phyloP scores from a whole-genome alignment of 2,797 vertebrate genomes.

The Agapornis canus region DNA sequence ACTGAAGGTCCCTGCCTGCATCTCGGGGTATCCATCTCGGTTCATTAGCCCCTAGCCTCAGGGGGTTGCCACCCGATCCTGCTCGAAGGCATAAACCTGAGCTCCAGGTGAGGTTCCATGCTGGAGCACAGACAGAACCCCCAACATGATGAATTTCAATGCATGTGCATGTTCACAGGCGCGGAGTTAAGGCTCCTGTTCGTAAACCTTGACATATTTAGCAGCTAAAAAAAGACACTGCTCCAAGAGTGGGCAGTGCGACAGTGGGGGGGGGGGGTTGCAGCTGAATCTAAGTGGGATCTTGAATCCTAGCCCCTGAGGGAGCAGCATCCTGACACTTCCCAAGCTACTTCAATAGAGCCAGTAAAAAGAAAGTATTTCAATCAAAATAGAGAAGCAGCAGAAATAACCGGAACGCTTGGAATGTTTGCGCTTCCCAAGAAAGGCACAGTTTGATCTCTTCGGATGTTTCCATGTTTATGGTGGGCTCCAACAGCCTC shows the following conservation, averaged over 20 bases:
- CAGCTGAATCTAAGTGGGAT: neutral
- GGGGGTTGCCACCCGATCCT: neutral
- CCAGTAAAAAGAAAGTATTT: neutral
- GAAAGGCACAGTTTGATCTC: neutral
- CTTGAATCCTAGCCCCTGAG: neutral
- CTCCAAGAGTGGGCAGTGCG: neutral
- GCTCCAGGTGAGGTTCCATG: neutral
- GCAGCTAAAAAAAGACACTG: neutral
- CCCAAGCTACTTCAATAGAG: neutral
- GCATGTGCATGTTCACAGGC: neutral
- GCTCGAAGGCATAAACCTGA: neutral
- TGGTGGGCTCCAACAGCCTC: neutral
- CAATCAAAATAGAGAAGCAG: neutral
- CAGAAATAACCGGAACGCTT: neutral
- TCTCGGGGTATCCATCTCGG: neutral
- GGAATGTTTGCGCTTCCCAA: slow-evolving; percentile 9
- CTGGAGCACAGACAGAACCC: neutral
- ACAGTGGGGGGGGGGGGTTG: too few species aligned
- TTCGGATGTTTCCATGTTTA: neutral
- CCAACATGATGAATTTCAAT: neutral
- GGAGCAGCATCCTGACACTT: neutral
- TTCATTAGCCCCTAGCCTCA: neutral
- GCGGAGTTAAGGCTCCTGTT: neutral
- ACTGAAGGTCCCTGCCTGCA: neutral
- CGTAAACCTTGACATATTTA: neutral